These are phyloP conservation scores for Cheilosia vernalis DNA, from an alignment of 2,888 invertebrate genomes.

Conservation along the genomic window DNA sequence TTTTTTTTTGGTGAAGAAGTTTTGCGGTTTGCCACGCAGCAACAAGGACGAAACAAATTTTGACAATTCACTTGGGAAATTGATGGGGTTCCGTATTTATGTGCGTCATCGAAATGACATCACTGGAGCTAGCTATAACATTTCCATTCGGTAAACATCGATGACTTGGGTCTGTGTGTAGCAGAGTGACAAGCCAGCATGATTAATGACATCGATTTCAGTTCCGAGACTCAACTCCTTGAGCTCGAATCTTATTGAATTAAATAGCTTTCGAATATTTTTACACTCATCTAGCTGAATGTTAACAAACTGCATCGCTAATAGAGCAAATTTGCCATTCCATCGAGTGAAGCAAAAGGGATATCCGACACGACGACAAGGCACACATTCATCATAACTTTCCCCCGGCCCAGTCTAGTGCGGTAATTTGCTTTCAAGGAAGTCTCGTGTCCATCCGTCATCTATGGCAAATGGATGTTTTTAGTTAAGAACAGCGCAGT, in stretches of 20 bases:
- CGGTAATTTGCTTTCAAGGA: conserved; percentile 15
- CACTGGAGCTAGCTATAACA: conserved; percentile 40
- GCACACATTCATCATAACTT: conserved; percentile 58
- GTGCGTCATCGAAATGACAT: conserved; percentile 59
- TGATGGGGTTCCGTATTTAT: conserved; percentile 20
- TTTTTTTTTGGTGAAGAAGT: conserved; percentile 31
- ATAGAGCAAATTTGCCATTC: conserved; percentile 54
- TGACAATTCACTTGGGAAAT: conserved; percentile 30
- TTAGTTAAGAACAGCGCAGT: conserved; percentile 45
- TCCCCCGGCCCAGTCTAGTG: neutral
- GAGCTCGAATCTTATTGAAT: conserved; percentile 63
- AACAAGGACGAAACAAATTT: conserved; percentile 43
- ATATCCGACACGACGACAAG: conserved; percentile 43
- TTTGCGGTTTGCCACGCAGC: conserved; percentile 51
- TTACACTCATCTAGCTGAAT: conserved; percentile 29
- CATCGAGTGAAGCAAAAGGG: conserved; percentile 34
- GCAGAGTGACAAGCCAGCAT: conserved; percentile 63
- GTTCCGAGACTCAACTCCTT: conserved; percentile 32
- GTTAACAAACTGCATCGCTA: conserved; percentile 65
- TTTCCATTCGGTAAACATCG: conserved; percentile 33
- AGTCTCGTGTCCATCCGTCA: conserved; percentile 68
- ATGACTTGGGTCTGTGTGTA: conserved; percentile 23
- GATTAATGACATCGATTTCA: conserved; percentile 70
- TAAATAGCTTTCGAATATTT: conserved; percentile 56
- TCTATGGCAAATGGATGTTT: conserved; percentile 70